Percentiles rank a stretch among this genome's conserved stretches.
phyloP scores from a whole-genome alignment of 2,888 invertebrate species.

The Helicoverpa assulta region DNA sequence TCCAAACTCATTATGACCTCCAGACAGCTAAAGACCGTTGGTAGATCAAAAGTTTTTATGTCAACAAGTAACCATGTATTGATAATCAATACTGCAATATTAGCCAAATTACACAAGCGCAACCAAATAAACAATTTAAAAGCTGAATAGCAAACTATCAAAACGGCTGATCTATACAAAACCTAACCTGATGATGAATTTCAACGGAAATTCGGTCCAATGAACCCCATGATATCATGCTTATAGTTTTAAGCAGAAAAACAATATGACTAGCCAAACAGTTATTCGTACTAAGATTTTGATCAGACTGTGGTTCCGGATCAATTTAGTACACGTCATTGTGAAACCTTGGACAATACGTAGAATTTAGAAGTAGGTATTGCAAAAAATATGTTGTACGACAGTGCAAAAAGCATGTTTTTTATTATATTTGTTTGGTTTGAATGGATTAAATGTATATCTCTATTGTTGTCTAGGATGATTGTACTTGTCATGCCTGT shows the following conservation, averaged over 20 bases:
- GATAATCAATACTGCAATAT: background rate
- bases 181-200: constrained; percentile 20
- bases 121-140: background rate
- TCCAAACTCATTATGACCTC: no score
- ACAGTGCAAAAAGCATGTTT: constrained; percentile 24
- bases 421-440: no score
- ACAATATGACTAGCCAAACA: constrained; percentile 14
- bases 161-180: constrained; percentile 6
- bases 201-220: constrained; percentile 36
- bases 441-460: no score
- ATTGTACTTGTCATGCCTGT: no score
- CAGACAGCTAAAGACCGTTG: no score
- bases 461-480: no score
- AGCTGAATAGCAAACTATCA: background rate
- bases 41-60: background rate
- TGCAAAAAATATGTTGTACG: constrained; percentile 40
- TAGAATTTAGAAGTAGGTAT: constrained; percentile 9
- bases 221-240: constrained; percentile 50
- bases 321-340: constrained; percentile 31
- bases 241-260: constrained; percentile 25
- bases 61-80: no score
- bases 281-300: constrained; percentile 27
- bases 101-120: no score
- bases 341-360: constrained; percentile 21
- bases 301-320: constrained; percentile 49